phyloP scores from a whole-genome alignment of 1,140 invertebrate genomes.

The Fopius arisanus region DNA sequence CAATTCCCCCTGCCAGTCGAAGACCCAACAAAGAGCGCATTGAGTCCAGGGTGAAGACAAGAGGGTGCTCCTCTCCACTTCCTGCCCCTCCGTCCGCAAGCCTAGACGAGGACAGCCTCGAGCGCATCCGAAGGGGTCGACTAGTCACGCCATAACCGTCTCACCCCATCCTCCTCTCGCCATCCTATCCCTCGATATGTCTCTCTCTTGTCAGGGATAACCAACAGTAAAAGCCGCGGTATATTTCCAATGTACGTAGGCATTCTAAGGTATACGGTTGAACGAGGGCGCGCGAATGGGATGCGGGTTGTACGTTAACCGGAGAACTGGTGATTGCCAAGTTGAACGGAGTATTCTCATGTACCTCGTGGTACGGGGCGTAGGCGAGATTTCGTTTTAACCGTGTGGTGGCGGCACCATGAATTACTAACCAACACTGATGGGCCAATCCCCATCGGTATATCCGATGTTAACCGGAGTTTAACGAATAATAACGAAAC shows the following conservation, averaged over 20 bases:
- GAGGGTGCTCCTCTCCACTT: neutral
- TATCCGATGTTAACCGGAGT: neutral
- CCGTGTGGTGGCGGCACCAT: conserved; percentile 55
- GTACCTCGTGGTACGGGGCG: conserved; percentile 44
- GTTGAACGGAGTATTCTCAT: conserved; percentile 39
- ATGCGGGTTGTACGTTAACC: conserved; percentile 24
- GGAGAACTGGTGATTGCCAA: conserved; percentile 47
- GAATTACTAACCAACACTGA: neutral
- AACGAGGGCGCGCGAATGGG: conserved; percentile 53
- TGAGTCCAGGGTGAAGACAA: neutral
- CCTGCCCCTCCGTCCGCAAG: neutral
- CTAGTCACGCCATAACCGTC: neutral
- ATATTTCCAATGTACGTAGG: neutral
- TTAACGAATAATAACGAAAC: conserved; percentile 19
- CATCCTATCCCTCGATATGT: neutral
- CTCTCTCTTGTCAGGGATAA: neutral
- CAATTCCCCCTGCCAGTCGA: too few species aligned
- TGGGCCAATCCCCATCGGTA: neutral
- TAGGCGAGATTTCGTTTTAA: conserved; percentile 56
- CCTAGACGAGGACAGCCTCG: neutral
- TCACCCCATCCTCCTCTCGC: neutral
- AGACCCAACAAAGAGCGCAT: neutral
- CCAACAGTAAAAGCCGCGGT: neutral
- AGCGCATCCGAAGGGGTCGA: neutral
- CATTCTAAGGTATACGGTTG: conserved; percentile 44